Conservation (phyloP, 1,140 invertebrate species). For the Orchestia grillus region DNA sequence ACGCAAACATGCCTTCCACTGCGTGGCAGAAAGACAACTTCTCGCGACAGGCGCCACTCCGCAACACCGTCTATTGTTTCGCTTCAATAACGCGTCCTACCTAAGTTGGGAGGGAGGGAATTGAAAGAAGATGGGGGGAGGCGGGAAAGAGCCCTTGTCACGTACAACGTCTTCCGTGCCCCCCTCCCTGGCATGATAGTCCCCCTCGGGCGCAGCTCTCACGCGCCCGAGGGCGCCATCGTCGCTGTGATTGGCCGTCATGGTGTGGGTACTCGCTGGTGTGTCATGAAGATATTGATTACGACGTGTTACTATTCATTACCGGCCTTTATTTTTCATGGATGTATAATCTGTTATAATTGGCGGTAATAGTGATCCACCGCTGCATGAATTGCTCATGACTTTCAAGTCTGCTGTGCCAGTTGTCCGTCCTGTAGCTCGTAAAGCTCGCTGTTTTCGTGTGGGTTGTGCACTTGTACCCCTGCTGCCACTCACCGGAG, state of each 20-base stretch:
- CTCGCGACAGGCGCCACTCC: no score
- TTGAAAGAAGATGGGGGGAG: background rate
- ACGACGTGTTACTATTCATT: background rate
- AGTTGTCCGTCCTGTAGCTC: background rate
- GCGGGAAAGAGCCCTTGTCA: background rate
- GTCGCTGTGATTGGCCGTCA: background rate
- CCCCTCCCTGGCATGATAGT: background rate
- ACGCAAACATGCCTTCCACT: no score
- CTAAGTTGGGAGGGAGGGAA: background rate
- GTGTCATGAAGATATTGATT: background rate
- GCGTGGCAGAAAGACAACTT: no score
- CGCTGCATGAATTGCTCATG: background rate
- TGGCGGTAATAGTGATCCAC: background rate
- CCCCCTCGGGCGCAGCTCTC: background rate
- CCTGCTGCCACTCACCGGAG: background rate
- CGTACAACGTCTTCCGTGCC: constrained; percentile 11
- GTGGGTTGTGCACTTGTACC: background rate
- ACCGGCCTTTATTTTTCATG: background rate
- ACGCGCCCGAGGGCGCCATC: background rate
- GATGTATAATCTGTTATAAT: background rate
- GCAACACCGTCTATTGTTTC: background rate
- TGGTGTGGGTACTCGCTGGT: background rate
- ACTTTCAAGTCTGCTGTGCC: background rate
- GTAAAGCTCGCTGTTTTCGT: background rate
- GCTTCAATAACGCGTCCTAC: no score